phyloP scores from a whole-genome alignment of 2,797 vertebrate species.

The Hemitrygon akajei region DNA sequence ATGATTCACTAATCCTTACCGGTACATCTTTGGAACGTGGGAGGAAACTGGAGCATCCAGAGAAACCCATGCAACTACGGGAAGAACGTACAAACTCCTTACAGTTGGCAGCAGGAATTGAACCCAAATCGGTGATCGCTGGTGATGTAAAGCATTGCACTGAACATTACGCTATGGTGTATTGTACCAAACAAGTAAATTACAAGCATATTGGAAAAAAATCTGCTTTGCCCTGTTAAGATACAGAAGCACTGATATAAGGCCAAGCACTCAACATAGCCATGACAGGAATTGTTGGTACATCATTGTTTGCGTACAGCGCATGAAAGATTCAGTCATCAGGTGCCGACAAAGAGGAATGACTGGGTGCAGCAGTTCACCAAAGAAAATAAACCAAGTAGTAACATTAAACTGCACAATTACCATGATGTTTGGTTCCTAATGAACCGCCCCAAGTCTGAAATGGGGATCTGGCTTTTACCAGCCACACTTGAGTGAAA shows the following conservation, averaged over 20 bases:
- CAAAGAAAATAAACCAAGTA: conserved; percentile 4
- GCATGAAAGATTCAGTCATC: conserved; percentile 28
- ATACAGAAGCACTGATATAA: background rate
- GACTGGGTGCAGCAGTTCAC: background rate
- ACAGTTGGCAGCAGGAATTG: too few relatives aligned
- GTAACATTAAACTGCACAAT: conserved; percentile 32
- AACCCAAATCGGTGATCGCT: too few relatives aligned
- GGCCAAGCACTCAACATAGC: conserved; percentile 11
- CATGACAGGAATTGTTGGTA: conserved; percentile 21
- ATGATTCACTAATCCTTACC: too few relatives aligned
- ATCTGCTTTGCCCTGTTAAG: background rate
- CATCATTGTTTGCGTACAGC: background rate
- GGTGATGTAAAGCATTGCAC: too few relatives aligned
- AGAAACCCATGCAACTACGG: too few relatives aligned
- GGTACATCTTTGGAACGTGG: too few relatives aligned
- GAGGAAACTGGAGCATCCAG: too few relatives aligned
- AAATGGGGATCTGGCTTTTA: background rate
- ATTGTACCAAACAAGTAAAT: conserved; percentile 11
- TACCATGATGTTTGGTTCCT: background rate
- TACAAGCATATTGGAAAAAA: background rate
- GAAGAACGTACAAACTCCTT: too few relatives aligned
- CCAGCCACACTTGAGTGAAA: background rate
- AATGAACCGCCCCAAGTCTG: background rate
- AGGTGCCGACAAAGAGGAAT: conserved; percentile 26
- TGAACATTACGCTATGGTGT: too few relatives aligned